Evolutionary conservation across 1,140 invertebrate genomes (phyloP), one percentile per base, ranked within the genome.

Genomic region (Bombus fervidus): DNA sequence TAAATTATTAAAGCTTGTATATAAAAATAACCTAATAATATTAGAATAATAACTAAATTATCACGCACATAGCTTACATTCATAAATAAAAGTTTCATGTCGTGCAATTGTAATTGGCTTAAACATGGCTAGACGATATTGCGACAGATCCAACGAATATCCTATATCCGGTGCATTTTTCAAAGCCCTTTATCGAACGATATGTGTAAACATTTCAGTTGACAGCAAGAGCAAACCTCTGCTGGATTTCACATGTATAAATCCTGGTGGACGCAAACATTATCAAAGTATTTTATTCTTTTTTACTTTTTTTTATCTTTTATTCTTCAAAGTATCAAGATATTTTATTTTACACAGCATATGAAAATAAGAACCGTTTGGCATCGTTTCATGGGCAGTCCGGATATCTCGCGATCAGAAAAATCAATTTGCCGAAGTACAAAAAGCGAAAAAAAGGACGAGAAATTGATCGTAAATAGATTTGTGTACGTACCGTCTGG

Each of bases 401-500:
- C 25, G 41, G 25, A 18, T 47, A 31, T 2, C 13, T n/a, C 12
- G 28, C 39, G 22, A 41, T 57, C 12, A 9, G 13, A 12, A n/a
- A 53, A 69, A 6, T 39, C 71, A 28, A 57, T 59, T 18, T 22
- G 31, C 15, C 0, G 5, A 43, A 43, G 6, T 25, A 39, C 0
- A 39, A 37, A 37, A 25, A 12, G 18, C 9, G 22, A 69, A 25
- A 68, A 37, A 2, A 4, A 13, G 5, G 10, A 39, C 28, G 25
- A 5, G 10, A 25, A 28, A 37, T 4, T 68, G 43, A 69, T 28
- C 0, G 25, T 5, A 34, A 34, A n/a, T 22, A 68, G 10, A 3
- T 41, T 22, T 34, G 31, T 81, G 64, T 47, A 88, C 90, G 89
- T 77, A 94, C 94, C 84, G 91, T 93, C 83, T 94, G 91, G 74